phyloP scores from a whole-genome alignment of 2,113 vertebrate genomes.

The Malurus melanocephalus region DNA sequence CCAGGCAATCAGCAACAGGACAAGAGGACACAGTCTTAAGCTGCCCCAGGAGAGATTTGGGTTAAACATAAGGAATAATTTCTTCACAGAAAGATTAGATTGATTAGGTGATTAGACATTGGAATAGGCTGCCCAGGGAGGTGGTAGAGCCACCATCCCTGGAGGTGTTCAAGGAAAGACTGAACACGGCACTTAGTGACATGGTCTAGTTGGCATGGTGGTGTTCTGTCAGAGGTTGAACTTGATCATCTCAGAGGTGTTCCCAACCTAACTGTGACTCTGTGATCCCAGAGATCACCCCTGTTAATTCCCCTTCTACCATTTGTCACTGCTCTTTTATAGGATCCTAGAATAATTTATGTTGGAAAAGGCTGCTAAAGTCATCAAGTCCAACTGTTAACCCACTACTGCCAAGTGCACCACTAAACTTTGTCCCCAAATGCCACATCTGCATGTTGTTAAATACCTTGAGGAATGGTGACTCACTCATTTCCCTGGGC shows the following conservation, averaged over 20 bases:
- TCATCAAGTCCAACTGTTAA: background rate
- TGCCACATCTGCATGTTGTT: background rate
- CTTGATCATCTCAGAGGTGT: background rate
- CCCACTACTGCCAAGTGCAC: background rate
- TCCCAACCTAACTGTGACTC: background rate
- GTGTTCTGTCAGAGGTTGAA: background rate
- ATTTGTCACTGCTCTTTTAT: background rate
- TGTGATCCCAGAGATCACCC: background rate
- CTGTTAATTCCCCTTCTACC: background rate
- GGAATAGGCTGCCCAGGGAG: background rate
- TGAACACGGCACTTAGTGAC: accelerated
- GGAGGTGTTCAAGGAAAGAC: background rate
- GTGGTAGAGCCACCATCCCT: background rate
- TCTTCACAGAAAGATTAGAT: background rate
- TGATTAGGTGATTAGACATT: background rate
- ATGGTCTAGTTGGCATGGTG: accelerated
- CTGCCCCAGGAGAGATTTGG: background rate
- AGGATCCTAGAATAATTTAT: background rate
- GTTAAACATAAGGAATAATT: background rate
- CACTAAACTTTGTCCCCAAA: background rate
- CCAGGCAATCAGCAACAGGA: background rate
- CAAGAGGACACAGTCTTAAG: background rate
- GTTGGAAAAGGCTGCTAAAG: background rate
- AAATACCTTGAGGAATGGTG: background rate
- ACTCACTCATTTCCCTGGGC: background rate